A percentile compares a stretch with the other conserved stretches of the same genome.
phyloP scores from a whole-genome alignment of 2,797 vertebrate genomes.

The Sylvilagus floridanus region DNA sequence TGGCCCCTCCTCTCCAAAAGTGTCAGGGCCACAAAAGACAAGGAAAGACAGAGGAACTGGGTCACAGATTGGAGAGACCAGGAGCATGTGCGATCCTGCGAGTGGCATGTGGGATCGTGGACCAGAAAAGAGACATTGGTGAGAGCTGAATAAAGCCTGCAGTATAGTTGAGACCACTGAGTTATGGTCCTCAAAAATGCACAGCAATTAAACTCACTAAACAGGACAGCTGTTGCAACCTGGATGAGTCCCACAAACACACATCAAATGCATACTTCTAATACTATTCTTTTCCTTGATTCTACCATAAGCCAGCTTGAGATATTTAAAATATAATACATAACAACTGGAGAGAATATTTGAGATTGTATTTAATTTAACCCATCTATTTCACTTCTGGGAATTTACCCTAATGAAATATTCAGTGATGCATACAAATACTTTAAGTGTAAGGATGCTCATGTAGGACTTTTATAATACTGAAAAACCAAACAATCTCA shows the following conservation, averaged over 20 bases:
- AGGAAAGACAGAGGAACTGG: no score
- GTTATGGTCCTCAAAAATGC: no score
- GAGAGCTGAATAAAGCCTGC: not conserved
- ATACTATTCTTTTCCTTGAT: not conserved
- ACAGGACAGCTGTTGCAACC: rapidly evolving
- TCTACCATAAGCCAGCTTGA: not conserved
- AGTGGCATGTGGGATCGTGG: not conserved
- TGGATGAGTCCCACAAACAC: rapidly evolving
- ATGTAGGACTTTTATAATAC: not conserved
- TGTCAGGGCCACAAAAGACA: no score
- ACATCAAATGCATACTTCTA: not conserved
- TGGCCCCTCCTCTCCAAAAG: not conserved
- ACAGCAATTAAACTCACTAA: not conserved
- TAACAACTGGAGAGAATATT: not conserved
- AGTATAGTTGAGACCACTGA: not conserved
- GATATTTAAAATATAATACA: not conserved
- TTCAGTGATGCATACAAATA: not conserved
- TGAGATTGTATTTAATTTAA: not conserved
- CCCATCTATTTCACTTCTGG: not conserved
- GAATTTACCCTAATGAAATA: not conserved
- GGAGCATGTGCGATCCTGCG: not conserved
- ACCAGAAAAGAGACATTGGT: no score
- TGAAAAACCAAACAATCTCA: not conserved
- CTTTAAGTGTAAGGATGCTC: not conserved
- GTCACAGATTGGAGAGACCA: not conserved